Evolutionary conservation across 2,797 vertebrate genomes (phyloP).

Genomic region (Sebastes minor): DNA sequence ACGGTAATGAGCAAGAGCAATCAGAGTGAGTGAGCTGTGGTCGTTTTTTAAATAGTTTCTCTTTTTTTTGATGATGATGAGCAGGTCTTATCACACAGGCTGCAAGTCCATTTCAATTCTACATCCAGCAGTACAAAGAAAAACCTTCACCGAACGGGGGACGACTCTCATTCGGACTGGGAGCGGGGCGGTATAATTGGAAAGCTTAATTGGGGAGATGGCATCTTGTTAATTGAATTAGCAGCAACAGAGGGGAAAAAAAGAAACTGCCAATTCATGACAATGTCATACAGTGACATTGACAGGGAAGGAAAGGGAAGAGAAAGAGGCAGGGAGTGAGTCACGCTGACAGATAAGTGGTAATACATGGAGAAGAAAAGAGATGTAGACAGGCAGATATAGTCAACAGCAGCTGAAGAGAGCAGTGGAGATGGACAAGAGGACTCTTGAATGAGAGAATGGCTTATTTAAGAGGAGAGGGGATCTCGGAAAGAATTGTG

Average conservation of each 20-base stretch:
- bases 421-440: constrained; percentile 29
- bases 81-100: constrained; percentile 71
- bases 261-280: constrained; percentile 53
- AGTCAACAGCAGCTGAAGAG: constrained; percentile 39
- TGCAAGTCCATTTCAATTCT: constrained; percentile 75
- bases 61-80: constrained; percentile 54
- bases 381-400: constrained; percentile 33
- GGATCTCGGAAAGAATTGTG: not conserved
- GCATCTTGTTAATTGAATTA: constrained; percentile 86
- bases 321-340: not conserved
- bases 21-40: constrained; percentile 29
- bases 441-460: constrained; percentile 28
- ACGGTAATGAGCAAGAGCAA: constrained; percentile 33
- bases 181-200: constrained; percentile 70
- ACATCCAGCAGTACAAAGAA: constrained; percentile 58
- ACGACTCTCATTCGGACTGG: constrained; percentile 58
- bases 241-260: constrained; percentile 35
- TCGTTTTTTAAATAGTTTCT: constrained; percentile 36
- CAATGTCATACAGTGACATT: constrained; percentile 68
- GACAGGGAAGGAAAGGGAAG: constrained; percentile 10
- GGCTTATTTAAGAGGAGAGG: constrained; percentile 23
- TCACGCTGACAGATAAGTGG: constrained; percentile 44
- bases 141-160: constrained; percentile 53
- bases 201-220: constrained; percentile 84
- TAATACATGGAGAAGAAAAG: constrained; percentile 29